Percentiles rank a stretch among this genome's conserved stretches.
phyloP scores from a whole-genome alignment of 2,113 vertebrate genomes.

The Lagenorhynchus albirostris region DNA sequence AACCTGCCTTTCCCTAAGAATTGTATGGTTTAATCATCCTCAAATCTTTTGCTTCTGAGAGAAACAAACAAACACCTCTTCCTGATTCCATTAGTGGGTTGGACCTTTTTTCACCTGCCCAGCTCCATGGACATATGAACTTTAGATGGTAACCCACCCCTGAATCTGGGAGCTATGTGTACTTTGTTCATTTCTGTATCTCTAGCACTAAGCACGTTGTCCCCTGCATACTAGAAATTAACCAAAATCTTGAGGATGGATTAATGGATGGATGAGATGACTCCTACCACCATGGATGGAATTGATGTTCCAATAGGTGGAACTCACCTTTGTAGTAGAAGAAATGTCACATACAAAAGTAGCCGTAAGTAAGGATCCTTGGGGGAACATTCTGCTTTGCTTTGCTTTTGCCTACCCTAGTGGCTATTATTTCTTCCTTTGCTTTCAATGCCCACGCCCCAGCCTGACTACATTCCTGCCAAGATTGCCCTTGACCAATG shows the following conservation, averaged over 20 bases:
- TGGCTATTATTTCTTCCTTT: slow-evolving; percentile 25
- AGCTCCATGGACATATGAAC: neutral
- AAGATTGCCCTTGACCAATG: neutral
- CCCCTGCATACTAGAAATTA: neutral
- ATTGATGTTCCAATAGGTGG: neutral
- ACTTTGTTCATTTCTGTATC: neutral
- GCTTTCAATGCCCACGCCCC: neutral
- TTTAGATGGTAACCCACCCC: neutral
- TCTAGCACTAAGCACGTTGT: neutral
- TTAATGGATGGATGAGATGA: neutral
- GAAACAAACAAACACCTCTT: neutral
- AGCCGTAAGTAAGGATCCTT: neutral
- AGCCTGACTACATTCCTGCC: neutral
- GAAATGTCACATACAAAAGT: slow-evolving; percentile 1
- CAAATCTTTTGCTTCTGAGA: neutral
- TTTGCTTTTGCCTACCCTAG: neutral
- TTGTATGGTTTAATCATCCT: slow-evolving; percentile 8
- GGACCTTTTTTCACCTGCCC: neutral
- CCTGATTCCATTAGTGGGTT: neutral
- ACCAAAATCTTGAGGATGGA: slow-evolving; percentile 15
- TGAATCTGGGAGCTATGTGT: neutral
- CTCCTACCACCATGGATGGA: neutral
- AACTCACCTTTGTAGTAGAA: slow-evolving; percentile 18
- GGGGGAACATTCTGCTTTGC: neutral
- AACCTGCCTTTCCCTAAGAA: slow-evolving; percentile 8